phyloP scores from a whole-genome alignment of 2,888 invertebrate species.

The Pogonocherus hispidulus region DNA sequence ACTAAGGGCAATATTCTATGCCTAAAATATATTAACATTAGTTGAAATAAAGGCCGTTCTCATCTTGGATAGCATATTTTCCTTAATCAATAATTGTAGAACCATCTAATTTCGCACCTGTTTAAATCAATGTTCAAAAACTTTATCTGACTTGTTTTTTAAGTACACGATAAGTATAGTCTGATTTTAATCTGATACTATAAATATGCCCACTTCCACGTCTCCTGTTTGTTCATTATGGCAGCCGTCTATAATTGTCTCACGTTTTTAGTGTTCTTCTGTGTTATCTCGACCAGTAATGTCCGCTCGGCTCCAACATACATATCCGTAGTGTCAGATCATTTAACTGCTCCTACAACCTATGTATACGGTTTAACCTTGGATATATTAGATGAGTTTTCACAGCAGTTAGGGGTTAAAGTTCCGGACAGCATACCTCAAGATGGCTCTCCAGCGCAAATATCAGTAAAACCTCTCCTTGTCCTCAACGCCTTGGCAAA shows the following conservation, averaged over 20 bases:
- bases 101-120: no score
- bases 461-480: background rate
- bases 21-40: no score
- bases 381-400: background rate
- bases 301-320: background rate
- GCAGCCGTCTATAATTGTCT: background rate
- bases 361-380: background rate
- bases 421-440: background rate
- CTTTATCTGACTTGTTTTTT: no score
- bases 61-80: no score
- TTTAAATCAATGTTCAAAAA: no score
- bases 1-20: no score
- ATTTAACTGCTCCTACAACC: background rate
- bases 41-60: no score
- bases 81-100: no score
- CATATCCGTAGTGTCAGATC: background rate
- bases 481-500: slow-evolving; percentile 2
- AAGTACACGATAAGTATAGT: no score
- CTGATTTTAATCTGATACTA: no score
- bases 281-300: background rate
- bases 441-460: background rate
- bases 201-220: background rate
- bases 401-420: background rate
- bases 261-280: background rate
- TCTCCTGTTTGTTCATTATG: background rate